Conservation (phyloP, 2,797 vertebrate genomes). For the Trichosurus vulpecula region DNA sequence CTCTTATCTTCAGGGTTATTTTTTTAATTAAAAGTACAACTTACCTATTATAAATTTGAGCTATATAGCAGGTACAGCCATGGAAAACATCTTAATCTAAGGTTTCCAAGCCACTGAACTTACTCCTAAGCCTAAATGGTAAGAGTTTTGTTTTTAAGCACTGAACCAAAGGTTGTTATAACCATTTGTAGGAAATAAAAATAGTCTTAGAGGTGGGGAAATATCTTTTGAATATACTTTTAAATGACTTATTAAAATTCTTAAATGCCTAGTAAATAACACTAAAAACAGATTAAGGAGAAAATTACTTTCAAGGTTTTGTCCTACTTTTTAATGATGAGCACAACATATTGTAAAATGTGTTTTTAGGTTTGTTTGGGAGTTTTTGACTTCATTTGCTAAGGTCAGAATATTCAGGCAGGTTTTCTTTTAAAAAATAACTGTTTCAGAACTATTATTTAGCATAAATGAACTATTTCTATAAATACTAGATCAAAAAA, state of each 20-base stretch:
- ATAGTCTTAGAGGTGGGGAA: neutral
- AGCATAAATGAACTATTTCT: neutral
- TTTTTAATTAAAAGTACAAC: neutral
- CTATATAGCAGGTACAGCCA: neutral
- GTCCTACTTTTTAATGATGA: neutral
- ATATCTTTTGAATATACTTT: neutral
- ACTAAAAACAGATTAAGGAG: neutral
- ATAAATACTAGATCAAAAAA: neutral
- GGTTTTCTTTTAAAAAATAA: neutral
- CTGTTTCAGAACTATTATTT: neutral
- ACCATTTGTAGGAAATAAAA: neutral
- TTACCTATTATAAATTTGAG: neutral
- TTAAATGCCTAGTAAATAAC: conserved; percentile 21
- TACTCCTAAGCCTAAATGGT: neutral
- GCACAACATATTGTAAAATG: neutral
- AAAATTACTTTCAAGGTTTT: conserved; percentile 4
- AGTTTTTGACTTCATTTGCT: neutral
- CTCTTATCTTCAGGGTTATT: neutral
- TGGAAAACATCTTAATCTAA: neutral
- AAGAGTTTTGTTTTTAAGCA: neutral
- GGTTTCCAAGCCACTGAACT: neutral
- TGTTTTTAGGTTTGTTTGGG: neutral
- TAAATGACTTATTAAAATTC: conserved; percentile 10
- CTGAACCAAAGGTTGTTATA: neutral
- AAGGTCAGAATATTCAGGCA: neutral